Evolutionary conservation across 2,797 vertebrate species (phyloP).

Genomic region (Melanotaenia parkinsoni): DNA sequence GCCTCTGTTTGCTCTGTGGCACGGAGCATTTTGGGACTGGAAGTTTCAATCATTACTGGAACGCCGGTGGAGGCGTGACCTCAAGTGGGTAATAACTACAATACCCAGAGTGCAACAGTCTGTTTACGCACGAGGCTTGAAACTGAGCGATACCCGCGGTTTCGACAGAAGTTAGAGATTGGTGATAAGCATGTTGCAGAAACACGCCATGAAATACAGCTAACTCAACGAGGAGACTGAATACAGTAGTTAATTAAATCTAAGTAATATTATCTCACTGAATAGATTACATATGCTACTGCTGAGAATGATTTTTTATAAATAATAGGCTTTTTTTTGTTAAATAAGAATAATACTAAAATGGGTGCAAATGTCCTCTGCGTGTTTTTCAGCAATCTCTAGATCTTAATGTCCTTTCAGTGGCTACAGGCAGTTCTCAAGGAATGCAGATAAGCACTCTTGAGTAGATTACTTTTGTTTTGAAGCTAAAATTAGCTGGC

Average conservation of each 20-base stretch:
- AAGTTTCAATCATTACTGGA: conserved; percentile 55
- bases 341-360: background rate
- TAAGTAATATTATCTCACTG: background rate
- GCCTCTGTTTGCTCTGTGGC: conserved; percentile 41
- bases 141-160: conserved; percentile 71
- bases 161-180: conserved; percentile 59
- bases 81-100: conserved; percentile 46
- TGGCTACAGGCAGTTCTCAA: conserved; percentile 29
- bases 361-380: conserved; percentile 15
- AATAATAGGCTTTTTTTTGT: too few species aligned
- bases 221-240: background rate
- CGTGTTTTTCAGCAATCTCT: conserved; percentile 2
- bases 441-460: conserved; percentile 64
- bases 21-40: conserved; percentile 72
- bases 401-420: conserved; percentile 28
- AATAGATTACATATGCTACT: background rate
- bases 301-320: too few species aligned
- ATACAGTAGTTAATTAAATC: background rate
- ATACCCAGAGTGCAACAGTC: conserved; percentile 66
- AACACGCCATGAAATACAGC: background rate
- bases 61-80: conserved; percentile 16
- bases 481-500: conserved; percentile 22
- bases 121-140: conserved; percentile 70
- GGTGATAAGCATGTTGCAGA: conserved; percentile 19
- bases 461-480: conserved; percentile 64